Conservation (phyloP, 2,113 vertebrate genomes). For the Catharus minimus region DNA sequence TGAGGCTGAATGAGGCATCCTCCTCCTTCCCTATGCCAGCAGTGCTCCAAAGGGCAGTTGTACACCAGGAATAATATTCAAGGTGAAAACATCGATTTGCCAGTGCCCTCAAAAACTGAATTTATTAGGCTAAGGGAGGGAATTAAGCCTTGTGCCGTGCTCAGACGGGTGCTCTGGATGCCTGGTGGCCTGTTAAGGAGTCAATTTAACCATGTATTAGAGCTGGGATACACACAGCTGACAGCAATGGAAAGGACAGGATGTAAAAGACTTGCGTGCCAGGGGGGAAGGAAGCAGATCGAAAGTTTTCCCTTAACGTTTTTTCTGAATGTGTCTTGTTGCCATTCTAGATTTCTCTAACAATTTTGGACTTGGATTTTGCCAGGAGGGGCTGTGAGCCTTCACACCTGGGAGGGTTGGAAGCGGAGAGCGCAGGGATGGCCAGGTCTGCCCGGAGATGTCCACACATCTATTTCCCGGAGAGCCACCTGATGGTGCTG, state of each 20-base stretch:
- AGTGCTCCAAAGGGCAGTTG: not conserved
- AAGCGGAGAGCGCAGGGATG: not conserved
- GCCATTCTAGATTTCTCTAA: not conserved
- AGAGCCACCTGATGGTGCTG: constrained; percentile 68
- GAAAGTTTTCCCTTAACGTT: not conserved
- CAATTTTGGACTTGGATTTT: not conserved
- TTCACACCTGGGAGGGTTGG: not conserved
- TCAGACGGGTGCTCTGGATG: accelerated
- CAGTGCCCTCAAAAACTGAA: not conserved
- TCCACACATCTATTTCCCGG: not conserved
- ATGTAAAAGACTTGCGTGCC: accelerated
- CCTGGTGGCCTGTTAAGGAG: not conserved
- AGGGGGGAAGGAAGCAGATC: not conserved
- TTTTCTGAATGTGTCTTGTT: not conserved
- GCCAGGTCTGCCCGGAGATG: not conserved
- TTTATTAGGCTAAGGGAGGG: not conserved
- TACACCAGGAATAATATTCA: not conserved
- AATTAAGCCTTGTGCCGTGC: not conserved
- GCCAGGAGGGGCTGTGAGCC: not conserved
- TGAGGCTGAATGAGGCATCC: not conserved
- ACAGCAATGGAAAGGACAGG: not conserved
- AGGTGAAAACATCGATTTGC: not conserved
- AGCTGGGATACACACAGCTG: not conserved
- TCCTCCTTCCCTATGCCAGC: not conserved
- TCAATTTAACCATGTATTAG: not conserved